phyloP scores from a whole-genome alignment of 2,797 vertebrate species.

The Pristis pectinata region DNA sequence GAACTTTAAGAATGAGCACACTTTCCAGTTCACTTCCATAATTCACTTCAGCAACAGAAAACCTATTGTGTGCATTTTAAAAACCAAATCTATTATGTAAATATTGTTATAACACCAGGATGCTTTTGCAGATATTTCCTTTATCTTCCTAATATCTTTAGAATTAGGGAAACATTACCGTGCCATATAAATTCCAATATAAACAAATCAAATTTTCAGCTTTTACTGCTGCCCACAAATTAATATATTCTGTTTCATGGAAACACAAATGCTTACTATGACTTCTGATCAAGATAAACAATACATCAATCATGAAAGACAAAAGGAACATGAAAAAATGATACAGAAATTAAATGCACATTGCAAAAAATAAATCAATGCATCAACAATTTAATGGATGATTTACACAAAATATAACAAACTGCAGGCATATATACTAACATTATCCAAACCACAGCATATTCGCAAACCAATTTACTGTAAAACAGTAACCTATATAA shows the following conservation, averaged over 20 bases:
- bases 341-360: background rate
- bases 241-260: background rate
- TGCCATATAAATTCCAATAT: background rate
- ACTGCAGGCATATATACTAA: background rate
- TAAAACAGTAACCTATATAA: background rate
- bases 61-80: background rate
- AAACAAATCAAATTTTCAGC: background rate
- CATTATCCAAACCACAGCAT: background rate
- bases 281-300: background rate
- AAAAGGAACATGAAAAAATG: background rate
- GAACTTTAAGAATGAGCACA: too few relatives aligned
- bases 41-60: background rate
- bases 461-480: background rate
- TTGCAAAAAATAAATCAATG: background rate
- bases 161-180: background rate
- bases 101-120: too few relatives aligned
- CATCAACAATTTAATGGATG: background rate
- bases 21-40: background rate
- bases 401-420: background rate
- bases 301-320: background rate
- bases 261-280: background rate
- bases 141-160: background rate
- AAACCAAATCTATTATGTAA: background rate
- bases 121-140: background rate
- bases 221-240: background rate